Evolutionary conservation across 2,797 vertebrate species (phyloP).

Genomic region (Pipistrellus kuhlii): DNA sequence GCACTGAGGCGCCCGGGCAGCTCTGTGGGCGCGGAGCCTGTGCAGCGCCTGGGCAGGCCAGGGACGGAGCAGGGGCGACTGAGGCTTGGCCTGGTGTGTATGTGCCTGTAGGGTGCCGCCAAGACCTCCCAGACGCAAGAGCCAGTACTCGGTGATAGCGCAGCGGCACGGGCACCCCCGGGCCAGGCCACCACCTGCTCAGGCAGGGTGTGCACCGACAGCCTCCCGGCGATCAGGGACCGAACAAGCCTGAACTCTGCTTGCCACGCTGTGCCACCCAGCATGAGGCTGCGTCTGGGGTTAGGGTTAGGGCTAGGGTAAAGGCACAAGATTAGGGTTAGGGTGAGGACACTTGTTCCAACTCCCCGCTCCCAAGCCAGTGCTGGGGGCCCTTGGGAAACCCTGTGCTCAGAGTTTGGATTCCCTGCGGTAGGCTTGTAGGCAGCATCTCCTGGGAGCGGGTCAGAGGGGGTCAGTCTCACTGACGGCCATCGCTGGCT

Average conservation of each 20-base stretch:
- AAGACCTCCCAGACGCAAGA: neutral
- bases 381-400: neutral
- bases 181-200: neutral
- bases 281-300: neutral
- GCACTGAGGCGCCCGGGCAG: fast-evolving
- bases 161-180: neutral
- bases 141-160: neutral
- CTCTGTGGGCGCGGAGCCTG: neutral
- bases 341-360: neutral
- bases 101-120: neutral
- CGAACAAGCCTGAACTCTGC: neutral
- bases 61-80: too few species aligned
- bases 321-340: too few species aligned
- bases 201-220: neutral
- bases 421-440: neutral
- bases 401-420: neutral
- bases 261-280: neutral
- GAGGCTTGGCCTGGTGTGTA: neutral
- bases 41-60: neutral
- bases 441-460: neutral
- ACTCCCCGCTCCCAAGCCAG: neutral
- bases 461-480: neutral
- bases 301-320: too few species aligned
- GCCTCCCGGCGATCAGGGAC: too few species aligned
- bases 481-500: neutral